Evolutionary conservation across 1,140 invertebrate genomes (phyloP), one percentile per base, ranked within the genome.

Genomic region (Tetragnatha versicolor): DNA sequence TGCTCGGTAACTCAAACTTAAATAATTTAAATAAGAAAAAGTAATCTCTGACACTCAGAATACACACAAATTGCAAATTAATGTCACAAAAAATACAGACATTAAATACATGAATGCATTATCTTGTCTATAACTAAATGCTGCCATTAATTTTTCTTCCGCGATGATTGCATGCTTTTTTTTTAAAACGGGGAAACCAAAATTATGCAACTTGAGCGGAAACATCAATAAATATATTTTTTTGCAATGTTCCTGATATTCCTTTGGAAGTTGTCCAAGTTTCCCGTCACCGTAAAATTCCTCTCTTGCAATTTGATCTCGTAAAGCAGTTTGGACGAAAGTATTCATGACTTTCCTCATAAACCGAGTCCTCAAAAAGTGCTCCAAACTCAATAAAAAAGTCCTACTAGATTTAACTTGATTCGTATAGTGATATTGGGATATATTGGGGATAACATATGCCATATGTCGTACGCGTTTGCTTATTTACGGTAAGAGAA

Each of bases 191-290:
- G n/a, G 4, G 61, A 42, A 35, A 42, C 10, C 5, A 31, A 65
- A 65, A 65, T 65, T 33, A 65, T 65, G 61, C 45, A 27, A 65
- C 61, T 3, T 7, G 61, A 65, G 37, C 39, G 17, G 35, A 65
- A 42, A 65, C 37, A 65, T 65, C 35, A 33, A 42, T 65, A 65
- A 42, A 65, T 22, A 42, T 25, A 65, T 65, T 42, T 42, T 60
- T 65, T 65, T 42, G 61, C 6, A 4, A 31, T 25, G 22, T 45
- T 73, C 55, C 60, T 60, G 42, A 29, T n/a, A 31, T 33, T 60
- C 10, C 14, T 55, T 60, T 73, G 69, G 69, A 73, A 60, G 17
- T 73, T 73, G n/a, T 73, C 69, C 69, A 73, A 73, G 33, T 31
- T 68, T 51, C 66, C 45, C 2, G 35, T 20, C 39, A 53, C 14